Evolutionary conservation across 2,797 vertebrate genomes (phyloP).

Genomic region (Sternotherus odoratus): DNA sequence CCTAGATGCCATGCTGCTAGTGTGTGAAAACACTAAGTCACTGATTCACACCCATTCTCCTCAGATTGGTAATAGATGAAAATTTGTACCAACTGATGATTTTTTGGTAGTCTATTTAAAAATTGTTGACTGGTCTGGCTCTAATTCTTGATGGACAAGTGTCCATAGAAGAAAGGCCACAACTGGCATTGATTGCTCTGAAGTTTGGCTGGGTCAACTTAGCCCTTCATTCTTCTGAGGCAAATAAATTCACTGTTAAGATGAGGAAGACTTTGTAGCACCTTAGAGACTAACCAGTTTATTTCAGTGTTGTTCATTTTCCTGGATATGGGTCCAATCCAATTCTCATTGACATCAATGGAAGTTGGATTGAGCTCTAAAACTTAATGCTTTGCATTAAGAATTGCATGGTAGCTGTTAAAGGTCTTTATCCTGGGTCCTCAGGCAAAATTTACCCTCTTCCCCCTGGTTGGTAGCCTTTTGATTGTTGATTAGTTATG

Average conservation of each 20-base stretch:
- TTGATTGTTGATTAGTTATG: background rate
- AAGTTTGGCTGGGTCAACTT: background rate
- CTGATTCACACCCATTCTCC: background rate
- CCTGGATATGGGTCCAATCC: background rate
- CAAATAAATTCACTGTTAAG: background rate
- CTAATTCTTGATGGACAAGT: background rate
- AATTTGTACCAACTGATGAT: background rate
- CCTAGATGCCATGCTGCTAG: background rate
- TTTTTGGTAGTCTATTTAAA: background rate
- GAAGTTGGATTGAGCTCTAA: background rate
- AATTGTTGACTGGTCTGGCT: background rate
- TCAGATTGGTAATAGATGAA: background rate
- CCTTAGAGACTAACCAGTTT: too few relatives aligned
- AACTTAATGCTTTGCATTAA: background rate
- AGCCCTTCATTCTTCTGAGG: background rate
- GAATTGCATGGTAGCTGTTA: background rate
- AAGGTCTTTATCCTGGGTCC: background rate
- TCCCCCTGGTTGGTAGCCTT: accelerated
- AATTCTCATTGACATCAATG: accelerated
- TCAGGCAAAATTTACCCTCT: background rate
- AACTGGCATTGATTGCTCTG: background rate
- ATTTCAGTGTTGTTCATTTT: accelerated
- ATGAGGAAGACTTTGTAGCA: too few relatives aligned
- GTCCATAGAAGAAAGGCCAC: accelerated
- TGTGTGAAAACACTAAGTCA: background rate